Base-by-base conservation (phyloP, 2,113 vertebrate species). In the Oryzias curvinotus region DNA sequence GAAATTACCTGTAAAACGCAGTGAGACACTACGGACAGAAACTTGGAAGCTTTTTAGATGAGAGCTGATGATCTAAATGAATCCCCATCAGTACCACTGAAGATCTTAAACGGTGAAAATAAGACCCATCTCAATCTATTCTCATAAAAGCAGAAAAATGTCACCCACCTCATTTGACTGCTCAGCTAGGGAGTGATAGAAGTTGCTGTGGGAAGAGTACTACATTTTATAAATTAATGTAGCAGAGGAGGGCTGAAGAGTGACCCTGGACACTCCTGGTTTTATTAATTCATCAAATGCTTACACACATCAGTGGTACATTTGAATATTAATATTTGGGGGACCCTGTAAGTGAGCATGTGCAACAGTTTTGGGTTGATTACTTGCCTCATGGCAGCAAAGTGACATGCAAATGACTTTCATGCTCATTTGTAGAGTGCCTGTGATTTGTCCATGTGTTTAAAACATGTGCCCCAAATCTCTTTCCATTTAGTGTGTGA, bases 241-340 rank as follows among this genome's bases (percentile, higher is more conserved):
- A 55, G 50, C 73, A 54, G 57, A 71, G 50, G 36, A 36, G 36
- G 36, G 36, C 36, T 36, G 36, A 36, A 62, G 56, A 56, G 51
- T 69, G 75, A 77, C 68, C 69, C 57, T 48, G 60, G 53, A 79
- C 54, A 53, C 58, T 75, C 52, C 25, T 57, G 53, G 54, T 82
- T 75, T 78, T 65, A 82, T 75, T 70, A 79, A 83, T 80, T 68
- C 78, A 65, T 72, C 65, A 81, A 66, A 73, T 54, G 66, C 55
- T 74, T 17, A 57, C 36, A 74, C 61, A 58, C 46, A 3, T 19
- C 53, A 57, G 44, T 51, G 16, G 12, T 65, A 28, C 51, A 52
- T 55, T 76, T 48, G 71, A 52, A 75, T 70, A 73, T 75, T 68
- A 59, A 65, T 65, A 62, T 44, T 65, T 17, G 45, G 48, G 3